phyloP scores from a whole-genome alignment of 2,113 vertebrate species.

The Strigops habroptila region DNA sequence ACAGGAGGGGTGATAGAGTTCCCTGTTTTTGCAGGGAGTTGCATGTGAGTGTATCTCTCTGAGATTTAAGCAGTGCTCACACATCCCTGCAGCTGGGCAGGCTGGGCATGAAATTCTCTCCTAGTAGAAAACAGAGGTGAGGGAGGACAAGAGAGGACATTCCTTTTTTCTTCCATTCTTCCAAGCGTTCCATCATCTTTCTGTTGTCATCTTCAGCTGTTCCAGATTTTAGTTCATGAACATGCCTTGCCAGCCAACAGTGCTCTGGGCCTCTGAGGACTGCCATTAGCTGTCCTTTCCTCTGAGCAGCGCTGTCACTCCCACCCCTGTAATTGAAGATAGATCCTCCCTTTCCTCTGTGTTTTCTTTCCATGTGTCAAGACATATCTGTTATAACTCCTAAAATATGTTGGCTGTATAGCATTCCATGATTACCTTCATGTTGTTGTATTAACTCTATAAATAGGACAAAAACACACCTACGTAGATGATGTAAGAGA shows the following conservation, averaged over 20 bases:
- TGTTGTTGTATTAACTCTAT: not conserved
- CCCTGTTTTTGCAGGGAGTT: not conserved
- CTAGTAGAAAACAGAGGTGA: not conserved
- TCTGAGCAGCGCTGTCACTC: not conserved
- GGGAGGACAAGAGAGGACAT: not conserved
- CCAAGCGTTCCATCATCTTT: not conserved
- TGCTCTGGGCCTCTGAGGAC: not conserved
- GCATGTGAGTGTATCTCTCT: accelerated
- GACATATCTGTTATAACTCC: not conserved
- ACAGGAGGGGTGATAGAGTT: not conserved
- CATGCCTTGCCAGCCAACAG: not conserved
- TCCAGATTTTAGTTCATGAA: not conserved
- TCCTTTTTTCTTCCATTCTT: not conserved
- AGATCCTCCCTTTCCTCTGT: not conserved
- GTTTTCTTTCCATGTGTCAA: not conserved
- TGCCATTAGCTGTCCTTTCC: not conserved
- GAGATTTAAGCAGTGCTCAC: not conserved
- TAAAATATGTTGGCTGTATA: not conserved
- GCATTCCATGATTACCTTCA: not conserved
- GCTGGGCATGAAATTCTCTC: not conserved
- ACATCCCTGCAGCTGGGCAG: not conserved
- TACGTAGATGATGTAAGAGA: not conserved
- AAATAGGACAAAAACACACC: not conserved
- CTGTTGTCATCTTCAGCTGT: not conserved
- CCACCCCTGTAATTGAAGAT: accelerated